Conservation (phyloP, 2,888 invertebrate genomes). For the Allophyes oxyacanthae region DNA sequence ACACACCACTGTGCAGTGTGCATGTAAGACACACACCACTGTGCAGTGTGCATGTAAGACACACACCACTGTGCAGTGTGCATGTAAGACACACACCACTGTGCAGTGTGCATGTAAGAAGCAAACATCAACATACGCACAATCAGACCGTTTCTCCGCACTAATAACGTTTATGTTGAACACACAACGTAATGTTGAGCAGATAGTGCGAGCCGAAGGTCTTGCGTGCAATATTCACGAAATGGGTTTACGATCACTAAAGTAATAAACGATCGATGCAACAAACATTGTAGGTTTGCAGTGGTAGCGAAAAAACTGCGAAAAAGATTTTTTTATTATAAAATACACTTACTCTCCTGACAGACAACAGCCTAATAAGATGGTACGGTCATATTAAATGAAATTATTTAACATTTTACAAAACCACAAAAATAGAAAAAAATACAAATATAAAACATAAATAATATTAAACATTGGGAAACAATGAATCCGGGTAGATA, state of each 20-base stretch:
- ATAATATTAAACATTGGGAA: too few species aligned
- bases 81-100: neutral
- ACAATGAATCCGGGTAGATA: too few species aligned
- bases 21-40: too few species aligned
- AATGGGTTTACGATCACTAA: slow-evolving; percentile 71
- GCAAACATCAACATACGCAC: neutral
- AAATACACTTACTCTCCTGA: too few species aligned
- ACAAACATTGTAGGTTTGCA: slow-evolving; percentile 13
- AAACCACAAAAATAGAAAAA: too few species aligned
- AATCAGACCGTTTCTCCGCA: slow-evolving; percentile 3
- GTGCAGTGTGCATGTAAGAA: neutral
- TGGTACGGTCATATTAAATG: too few species aligned
- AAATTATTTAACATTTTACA: too few species aligned
- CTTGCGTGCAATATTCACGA: slow-evolving; percentile 58
- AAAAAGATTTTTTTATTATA: neutral
- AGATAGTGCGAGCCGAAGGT: slow-evolving; percentile 56
- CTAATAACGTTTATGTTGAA: slow-evolving; percentile 8
- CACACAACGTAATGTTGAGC: slow-evolving; percentile 32
- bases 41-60: too few species aligned
- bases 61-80: too few species aligned
- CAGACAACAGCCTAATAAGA: too few species aligned
- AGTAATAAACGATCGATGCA: slow-evolving; percentile 57
- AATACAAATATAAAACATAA: too few species aligned
- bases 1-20: too few species aligned
- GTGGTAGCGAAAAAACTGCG: slow-evolving; percentile 17